Evolutionary conservation across 2,113 vertebrate genomes (phyloP), one percentile per base, ranked within the genome.

Genomic region (Calidris pugnax): DNA sequence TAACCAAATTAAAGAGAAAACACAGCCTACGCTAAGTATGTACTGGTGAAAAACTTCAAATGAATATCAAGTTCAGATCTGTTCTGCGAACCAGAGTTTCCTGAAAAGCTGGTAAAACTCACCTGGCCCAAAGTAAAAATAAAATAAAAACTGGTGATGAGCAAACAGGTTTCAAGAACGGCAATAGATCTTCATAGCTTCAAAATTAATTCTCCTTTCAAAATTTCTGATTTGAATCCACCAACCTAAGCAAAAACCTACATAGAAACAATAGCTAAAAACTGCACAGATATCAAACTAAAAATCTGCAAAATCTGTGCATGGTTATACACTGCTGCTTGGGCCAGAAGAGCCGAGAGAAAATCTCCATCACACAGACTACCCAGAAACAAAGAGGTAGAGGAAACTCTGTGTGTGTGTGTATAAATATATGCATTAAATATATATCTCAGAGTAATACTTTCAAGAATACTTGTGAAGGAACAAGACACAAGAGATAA

Each of bases 1-100:
- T 67, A 81, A 95, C 13, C 71, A 62, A 86, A 87, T 76, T n/a
- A 75, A 78, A 88, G 72, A 95, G 50, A 81, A 93, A 95, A 59
- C 12, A 78, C 20, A 83, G 51, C 39, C 71, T 67, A 59, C 3
- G 2, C 33, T 82, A 82, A 78, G 45, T 27, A 87, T 16, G 43
- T 30, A 45, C 37, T 59, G 33, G 8, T 85, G 30, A 74, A 87
- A 59, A 95, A 72, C 27, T 53, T 27, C 24, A 66, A 55, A 28
- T 4, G n/a, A 80, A 4, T 16, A 43, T 56, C 80, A 73, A 73
- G 63, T 68, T 88, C 55, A 64, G 43, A 89, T 30, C 53, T 78
- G 50, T 19, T 72, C 57, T 62, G 24, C 0, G 1, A 81, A 72
- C 47, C 51, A 59, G 60, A 74, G 35, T 68, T 88, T 89, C 76